Percentiles rank a stretch among this genome's conserved stretches.
These are phyloP conservation scores for Agonopterix subpropinquella DNA, from an alignment of 2,888 invertebrate genomes.

Conservation along the genomic window DNA sequence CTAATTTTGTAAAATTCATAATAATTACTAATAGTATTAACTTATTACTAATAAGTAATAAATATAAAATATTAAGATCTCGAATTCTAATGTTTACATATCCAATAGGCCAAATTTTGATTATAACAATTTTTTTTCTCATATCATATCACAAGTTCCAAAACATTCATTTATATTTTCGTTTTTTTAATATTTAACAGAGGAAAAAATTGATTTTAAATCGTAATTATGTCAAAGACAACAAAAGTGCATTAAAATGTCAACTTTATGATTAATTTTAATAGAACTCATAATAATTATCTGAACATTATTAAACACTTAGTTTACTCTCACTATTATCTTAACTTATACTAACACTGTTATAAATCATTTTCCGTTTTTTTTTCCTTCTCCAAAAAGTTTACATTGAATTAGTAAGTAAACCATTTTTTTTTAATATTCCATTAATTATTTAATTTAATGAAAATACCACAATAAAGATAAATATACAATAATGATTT, in stretches of 20 bases:
- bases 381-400: background rate
- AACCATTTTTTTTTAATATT: background rate
- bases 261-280: no score
- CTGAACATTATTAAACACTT: slow-evolving; percentile 18
- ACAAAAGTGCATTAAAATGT: no score
- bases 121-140: slow-evolving; percentile 18
- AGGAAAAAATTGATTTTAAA: background rate
- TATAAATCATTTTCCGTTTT: background rate
- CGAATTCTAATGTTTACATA: slow-evolving; percentile 18
- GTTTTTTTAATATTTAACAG: background rate
- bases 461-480: no score
- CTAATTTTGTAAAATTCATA: background rate
- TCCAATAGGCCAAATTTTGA: slow-evolving; percentile 45
- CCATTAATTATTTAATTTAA: background rate
- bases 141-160: slow-evolving; percentile 35
- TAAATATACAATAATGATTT: no score
- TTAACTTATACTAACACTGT: background rate
- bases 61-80: background rate
- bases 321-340: slow-evolving; percentile 9
- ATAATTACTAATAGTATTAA: background rate
- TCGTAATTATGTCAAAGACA: background rate
- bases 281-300: background rate
- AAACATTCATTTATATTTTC: slow-evolving; percentile 20
- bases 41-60: background rate
- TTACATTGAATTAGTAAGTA: background rate